Percentiles rank a stretch among this genome's conserved stretches.
These are phyloP conservation scores for Trididemnum nubilum DNA, from an alignment of 23 tunicate species.

Conservation along the genomic window DNA sequence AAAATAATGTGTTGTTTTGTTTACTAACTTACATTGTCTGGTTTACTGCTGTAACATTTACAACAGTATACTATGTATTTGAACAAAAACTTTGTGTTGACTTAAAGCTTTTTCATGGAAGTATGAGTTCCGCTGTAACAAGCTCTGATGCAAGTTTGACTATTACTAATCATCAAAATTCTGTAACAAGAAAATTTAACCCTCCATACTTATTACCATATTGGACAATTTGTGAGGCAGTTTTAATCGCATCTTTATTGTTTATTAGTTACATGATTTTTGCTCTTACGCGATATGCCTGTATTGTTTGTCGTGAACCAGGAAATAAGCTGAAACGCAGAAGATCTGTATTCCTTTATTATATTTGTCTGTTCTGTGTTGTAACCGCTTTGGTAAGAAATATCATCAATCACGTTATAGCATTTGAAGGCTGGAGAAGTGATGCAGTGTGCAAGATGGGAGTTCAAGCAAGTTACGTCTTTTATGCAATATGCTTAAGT, in stretches of 20 bases:
- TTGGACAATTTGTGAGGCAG: constrained; percentile 57
- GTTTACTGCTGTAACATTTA: too few species aligned
- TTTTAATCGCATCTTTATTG: constrained; percentile 23
- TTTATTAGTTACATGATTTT: constrained; percentile 52
- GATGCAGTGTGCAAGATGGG: constrained; percentile 42
- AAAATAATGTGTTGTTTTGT: too few species aligned
- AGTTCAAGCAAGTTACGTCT: constrained; percentile 64
- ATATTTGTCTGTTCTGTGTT: constrained; percentile 55
- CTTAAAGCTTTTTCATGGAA: too few species aligned
- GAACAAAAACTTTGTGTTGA: too few species aligned
- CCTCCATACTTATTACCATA: constrained; percentile 39
- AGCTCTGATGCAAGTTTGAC: too few species aligned
- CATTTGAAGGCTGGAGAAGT: constrained; percentile 49
- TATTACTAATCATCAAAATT: too few species aligned
- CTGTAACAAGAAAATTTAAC: too few species aligned
- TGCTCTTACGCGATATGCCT: constrained; percentile 54
- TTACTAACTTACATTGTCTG: too few species aligned
- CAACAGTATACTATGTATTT: too few species aligned
- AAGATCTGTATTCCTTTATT: constrained; percentile 50
- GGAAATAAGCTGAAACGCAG: constrained; percentile 51
- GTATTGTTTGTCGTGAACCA: constrained; percentile 41
- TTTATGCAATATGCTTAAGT: constrained; percentile 57
- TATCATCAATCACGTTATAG: constrained; percentile 63
- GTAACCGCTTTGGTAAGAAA: constrained; percentile 57
- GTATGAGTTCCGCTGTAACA: too few species aligned